Conservation (phyloP, 2,888 invertebrate genomes). For the Drosophila greeni region DNA sequence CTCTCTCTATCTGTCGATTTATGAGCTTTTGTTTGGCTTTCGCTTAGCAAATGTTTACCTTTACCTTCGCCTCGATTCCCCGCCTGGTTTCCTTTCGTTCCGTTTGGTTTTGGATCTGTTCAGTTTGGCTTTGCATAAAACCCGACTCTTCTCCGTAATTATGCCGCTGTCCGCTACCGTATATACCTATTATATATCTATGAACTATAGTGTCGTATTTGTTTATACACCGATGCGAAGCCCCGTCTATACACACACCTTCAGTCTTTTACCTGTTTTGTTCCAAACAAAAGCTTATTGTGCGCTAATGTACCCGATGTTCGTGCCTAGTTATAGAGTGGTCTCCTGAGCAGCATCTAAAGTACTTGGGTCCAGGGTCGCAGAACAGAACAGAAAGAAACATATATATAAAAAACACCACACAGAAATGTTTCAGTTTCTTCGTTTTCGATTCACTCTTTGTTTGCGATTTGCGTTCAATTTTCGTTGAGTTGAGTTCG, state of each 20-base stretch:
- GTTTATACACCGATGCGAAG: constrained; percentile 23
- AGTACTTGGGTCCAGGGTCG: constrained; percentile 20
- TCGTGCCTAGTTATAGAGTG: constrained; percentile 20
- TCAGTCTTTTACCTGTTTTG: constrained; percentile 9
- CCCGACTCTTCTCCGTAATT: constrained; percentile 62
- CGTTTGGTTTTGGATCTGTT: constrained; percentile 33
- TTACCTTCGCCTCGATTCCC: constrained; percentile 30
- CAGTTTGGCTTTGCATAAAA: constrained; percentile 57
- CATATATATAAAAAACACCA: constrained; percentile 14
- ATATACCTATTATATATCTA: constrained; percentile 17
- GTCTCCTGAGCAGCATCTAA: constrained; percentile 4
- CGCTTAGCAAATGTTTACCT: constrained; percentile 71
- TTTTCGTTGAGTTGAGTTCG: constrained; percentile 11
- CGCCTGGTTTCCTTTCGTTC: constrained; percentile 19
- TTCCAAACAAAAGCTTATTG: constrained; percentile 32
- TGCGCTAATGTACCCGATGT: constrained; percentile 35
- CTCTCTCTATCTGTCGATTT: constrained; percentile 54
- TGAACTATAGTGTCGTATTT: constrained; percentile 36
- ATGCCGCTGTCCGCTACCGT: constrained; percentile 29
- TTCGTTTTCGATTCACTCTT: neutral
- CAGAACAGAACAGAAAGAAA: constrained; percentile 19
- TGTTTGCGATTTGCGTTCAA: constrained; percentile 10
- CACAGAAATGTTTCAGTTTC: constrained; percentile 4
- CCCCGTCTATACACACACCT: constrained; percentile 26
- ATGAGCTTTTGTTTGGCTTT: constrained; percentile 70